Percentiles rank a stretch among this genome's conserved stretches.
Conservation (phyloP, 2,797 vertebrate genomes). For the Brotula barbata region DNA sequence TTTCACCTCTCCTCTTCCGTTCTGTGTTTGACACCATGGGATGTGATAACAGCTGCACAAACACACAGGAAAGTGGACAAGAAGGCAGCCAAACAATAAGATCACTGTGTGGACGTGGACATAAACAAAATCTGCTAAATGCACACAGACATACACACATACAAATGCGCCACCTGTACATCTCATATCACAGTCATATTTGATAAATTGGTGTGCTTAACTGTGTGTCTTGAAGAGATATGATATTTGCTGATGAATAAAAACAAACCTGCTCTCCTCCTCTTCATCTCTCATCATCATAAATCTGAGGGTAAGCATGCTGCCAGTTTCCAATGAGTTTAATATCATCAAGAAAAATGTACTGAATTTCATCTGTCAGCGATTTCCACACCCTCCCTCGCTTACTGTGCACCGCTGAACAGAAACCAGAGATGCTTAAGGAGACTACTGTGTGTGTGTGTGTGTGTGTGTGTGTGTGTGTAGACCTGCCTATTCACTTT, state of each 20-base stretch:
- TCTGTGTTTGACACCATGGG: constrained; percentile 19
- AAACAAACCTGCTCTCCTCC: constrained; percentile 25
- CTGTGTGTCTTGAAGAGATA: constrained; percentile 25
- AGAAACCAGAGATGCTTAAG: constrained; percentile 46
- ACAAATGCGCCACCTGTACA: too few relatives aligned
- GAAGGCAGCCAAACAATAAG: constrained; percentile 33
- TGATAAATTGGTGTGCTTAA: constrained; percentile 15
- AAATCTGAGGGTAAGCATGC: constrained; percentile 4
- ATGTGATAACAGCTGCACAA: constrained; percentile 40
- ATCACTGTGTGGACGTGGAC: constrained; percentile 28
- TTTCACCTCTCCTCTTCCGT: constrained; percentile 1
- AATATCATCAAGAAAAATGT: constrained; percentile 25
- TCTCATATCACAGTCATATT: neutral
- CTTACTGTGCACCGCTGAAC: constrained; percentile 25
- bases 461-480: constrained; percentile 5
- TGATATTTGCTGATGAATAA: constrained; percentile 24
- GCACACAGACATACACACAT: neutral
- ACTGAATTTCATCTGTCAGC: constrained; percentile 16
- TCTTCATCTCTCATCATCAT: constrained; percentile 17
- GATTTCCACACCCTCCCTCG: constrained; percentile 16
- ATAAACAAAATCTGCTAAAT: constrained; percentile 8
- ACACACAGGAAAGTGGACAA: constrained; percentile 41
- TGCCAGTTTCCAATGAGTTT: constrained; percentile 29
- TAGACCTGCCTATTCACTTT: constrained; percentile 47
- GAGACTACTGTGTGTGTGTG: constrained; percentile 20